Evolutionary conservation across 2,797 vertebrate species (phyloP).

Genomic region (Buceros bicornis): DNA sequence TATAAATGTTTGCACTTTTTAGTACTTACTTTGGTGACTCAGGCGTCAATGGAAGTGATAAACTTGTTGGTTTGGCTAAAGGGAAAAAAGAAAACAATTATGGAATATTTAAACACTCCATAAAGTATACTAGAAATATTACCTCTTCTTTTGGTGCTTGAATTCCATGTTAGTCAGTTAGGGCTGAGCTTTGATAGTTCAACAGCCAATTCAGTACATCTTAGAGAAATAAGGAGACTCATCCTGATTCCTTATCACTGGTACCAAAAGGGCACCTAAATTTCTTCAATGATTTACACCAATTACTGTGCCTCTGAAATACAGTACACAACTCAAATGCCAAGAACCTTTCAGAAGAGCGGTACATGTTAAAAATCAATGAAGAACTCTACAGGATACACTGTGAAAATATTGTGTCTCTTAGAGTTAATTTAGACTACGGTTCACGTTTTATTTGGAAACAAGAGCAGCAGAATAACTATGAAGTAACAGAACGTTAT

Average conservation of each 20-base stretch:
- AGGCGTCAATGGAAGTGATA: conserved; percentile 99
- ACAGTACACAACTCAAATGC: conserved; percentile 16
- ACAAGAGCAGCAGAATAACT: conserved; percentile 73
- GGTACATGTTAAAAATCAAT: conserved; percentile 27
- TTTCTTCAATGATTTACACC: conserved; percentile 26
- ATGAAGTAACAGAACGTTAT: conserved; percentile 80
- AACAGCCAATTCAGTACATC: not conserved
- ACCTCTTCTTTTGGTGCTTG: not conserved
- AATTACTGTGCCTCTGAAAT: conserved; percentile 32
- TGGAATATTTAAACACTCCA: conserved; percentile 49
- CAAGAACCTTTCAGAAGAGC: conserved; percentile 24
- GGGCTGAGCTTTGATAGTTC: not conserved
- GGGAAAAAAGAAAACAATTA: conserved; percentile 78
- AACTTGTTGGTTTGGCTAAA: conserved; percentile 99
- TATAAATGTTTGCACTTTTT: conserved; percentile 91
- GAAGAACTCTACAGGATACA: conserved; percentile 23
- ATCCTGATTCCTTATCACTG: not conserved
- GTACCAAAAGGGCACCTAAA: conserved; percentile 4
- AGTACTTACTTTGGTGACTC: conserved; percentile 99
- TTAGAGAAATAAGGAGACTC: conserved; percentile 8
- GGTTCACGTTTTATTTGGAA: conserved; percentile 78
- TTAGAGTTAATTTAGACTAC: conserved; percentile 73
- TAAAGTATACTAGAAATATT: not conserved
- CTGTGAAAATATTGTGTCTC: conserved; percentile 69
- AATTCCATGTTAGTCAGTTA: not conserved